These are phyloP conservation scores for Isotomurus palustris DNA, from an alignment of 2,888 invertebrate species.

Conservation along the genomic window DNA sequence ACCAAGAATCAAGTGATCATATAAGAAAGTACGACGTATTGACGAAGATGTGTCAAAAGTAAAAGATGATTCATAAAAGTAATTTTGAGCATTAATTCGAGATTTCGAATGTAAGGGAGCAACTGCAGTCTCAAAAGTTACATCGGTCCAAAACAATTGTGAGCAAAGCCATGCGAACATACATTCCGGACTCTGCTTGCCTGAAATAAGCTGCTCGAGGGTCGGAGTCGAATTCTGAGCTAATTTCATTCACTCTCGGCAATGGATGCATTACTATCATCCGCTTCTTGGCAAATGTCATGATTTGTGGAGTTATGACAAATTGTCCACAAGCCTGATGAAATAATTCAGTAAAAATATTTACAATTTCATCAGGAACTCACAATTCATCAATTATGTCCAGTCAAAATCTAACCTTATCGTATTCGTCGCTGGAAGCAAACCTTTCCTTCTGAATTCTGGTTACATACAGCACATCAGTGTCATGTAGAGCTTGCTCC, in stretches of 20 bases:
- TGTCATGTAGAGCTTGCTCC: slow-evolving; percentile 82
- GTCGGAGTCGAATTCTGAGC: slow-evolving; percentile 90
- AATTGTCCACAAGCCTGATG: slow-evolving; percentile 77
- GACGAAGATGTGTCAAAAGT: too few species aligned
- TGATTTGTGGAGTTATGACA: slow-evolving; percentile 87
- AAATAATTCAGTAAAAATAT: slow-evolving; percentile 20
- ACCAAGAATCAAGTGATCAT: too few species aligned
- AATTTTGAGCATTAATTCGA: too few species aligned
- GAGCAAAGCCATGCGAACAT: slow-evolving; percentile 94
- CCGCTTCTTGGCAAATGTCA: slow-evolving; percentile 87
- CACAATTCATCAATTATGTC: too few species aligned
- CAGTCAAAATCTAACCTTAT: slow-evolving; percentile 59
- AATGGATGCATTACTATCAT: slow-evolving; percentile 98
- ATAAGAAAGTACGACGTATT: too few species aligned
- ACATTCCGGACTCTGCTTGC: slow-evolving; percentile 97
- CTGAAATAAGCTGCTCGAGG: slow-evolving; percentile 97
- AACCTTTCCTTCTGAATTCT: slow-evolving; percentile 95
- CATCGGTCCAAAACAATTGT: slow-evolving; percentile 74
- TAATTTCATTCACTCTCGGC: slow-evolving; percentile 91
- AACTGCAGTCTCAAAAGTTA: too few species aligned
- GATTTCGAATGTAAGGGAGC: too few species aligned
- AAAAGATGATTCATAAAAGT: too few species aligned
- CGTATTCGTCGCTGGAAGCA: slow-evolving; percentile 73
- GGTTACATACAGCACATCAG: slow-evolving; percentile 98
- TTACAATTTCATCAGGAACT: too few species aligned